These are phyloP conservation scores for Sebastes kiyomatsui DNA, from an alignment of 2,797 vertebrate genomes.

Conservation along the genomic window DNA sequence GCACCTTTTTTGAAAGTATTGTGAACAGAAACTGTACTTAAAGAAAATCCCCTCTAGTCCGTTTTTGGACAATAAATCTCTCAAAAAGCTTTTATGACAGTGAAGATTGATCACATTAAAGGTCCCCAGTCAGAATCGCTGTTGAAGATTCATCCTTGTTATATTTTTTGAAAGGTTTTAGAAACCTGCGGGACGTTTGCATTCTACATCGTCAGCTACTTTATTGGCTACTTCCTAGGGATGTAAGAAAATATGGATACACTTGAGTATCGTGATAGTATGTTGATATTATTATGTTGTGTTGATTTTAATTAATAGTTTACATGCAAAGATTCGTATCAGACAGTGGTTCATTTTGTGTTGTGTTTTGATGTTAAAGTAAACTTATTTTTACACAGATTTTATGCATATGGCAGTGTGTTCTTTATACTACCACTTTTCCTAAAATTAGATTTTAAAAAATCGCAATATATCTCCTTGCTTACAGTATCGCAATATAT, in stretches of 20 bases:
- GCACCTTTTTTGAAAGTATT: slow-evolving; percentile 25
- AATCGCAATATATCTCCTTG: too few relatives aligned
- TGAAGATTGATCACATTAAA: neutral
- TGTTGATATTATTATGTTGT: too few relatives aligned
- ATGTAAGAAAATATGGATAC: too few relatives aligned
- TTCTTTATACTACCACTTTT: too few relatives aligned
- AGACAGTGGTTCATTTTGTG: too few relatives aligned
- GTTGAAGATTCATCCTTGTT: neutral
- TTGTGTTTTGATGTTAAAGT: too few relatives aligned
- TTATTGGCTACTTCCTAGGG: neutral
- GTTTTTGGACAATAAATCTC: neutral
- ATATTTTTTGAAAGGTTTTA: neutral
- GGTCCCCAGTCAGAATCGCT: neutral
- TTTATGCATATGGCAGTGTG: too few relatives aligned
- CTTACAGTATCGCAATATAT: too few relatives aligned
- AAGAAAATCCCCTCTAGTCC: neutral
- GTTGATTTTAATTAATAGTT: too few relatives aligned
- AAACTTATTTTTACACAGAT: rapidly evolving
- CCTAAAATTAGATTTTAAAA: too few relatives aligned
- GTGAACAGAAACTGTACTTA: neutral
- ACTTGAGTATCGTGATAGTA: too few relatives aligned
- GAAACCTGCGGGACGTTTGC: neutral
- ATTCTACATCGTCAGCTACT: neutral
- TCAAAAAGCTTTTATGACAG: neutral
- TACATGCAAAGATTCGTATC: rapidly evolving